Evolutionary conservation across 2,797 vertebrate species (phyloP).

Genomic region (Chromis chromis): DNA sequence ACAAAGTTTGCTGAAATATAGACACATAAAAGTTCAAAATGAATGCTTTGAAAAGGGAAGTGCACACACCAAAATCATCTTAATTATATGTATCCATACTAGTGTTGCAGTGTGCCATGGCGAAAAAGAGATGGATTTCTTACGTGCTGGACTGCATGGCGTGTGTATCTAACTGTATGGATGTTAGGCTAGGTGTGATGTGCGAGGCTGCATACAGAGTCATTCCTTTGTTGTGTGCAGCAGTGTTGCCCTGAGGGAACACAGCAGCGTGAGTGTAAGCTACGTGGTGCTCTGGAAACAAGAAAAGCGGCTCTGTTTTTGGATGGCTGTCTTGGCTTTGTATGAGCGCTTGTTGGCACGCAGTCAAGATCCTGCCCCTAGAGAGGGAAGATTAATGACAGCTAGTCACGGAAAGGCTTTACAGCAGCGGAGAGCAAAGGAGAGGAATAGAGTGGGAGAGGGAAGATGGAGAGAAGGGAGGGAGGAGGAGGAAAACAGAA

Average conservation of each 20-base stretch:
- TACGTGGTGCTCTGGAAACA: conserved; percentile 73
- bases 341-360: conserved; percentile 78
- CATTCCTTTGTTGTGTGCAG: conserved; percentile 66
- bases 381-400: conserved; percentile 88
- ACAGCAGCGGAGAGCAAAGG: conserved; percentile 63
- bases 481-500: conserved; percentile 39
- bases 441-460: conserved; percentile 46
- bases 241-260: conserved; percentile 62
- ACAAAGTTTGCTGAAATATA: conserved; percentile 9
- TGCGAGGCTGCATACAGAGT: conserved; percentile 53
- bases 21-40: background rate
- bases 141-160: background rate
- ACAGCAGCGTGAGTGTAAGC: conserved; percentile 62
- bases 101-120: background rate
- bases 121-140: background rate
- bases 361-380: conserved; percentile 85
- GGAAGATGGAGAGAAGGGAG: conserved; percentile 36
- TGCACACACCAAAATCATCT: background rate
- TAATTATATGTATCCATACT: background rate
- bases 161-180: conserved; percentile 18
- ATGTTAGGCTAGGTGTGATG: conserved; percentile 57
- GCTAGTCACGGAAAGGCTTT: conserved; percentile 87
- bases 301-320: conserved; percentile 82
- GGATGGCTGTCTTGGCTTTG: conserved; percentile 83
- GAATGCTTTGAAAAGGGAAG: background rate